Evolutionary conservation across 2,113 vertebrate species (phyloP), one percentile per base, ranked within the genome.

Genomic region (western clawed frog (Xenopus tropicalis)): DNA sequence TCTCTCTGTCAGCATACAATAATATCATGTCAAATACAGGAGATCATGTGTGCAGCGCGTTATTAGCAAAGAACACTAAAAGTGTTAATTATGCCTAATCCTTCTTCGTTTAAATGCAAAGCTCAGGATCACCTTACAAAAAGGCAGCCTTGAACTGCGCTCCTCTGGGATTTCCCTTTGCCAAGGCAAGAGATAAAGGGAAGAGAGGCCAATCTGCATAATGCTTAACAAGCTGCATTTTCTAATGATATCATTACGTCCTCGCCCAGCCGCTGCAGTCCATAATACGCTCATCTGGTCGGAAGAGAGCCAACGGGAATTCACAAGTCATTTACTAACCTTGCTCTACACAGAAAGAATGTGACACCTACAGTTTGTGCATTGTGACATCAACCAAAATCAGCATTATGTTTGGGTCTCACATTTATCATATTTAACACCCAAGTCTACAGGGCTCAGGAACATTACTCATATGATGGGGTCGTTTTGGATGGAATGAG

Each of bases 51-150:
- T 21, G 16, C 14, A 65, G 10, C 21, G 13, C 9, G 14, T 63
- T 65, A 21, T 65, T 65, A 65, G 37, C 62, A 21, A 44, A 10
- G 62, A 44, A 17, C 11, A n/a, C 16, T 51, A 23, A 66, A 66
- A 46, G 64, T 22, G 64, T 66, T 66, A 66, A 66, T 48, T 21
- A 16, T 43, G 16, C 8, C 21, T 66, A 66, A 66, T 23, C 64
- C 64, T 46, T 17, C 20, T 46, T 14, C 16, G 64, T 4, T 23
- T 64, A n/a, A 64, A 14, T 23, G 64, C 64, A 14, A 54, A n/a
- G 42, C 42, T n/a, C 37, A 22, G 21, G 20, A 64, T 64, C 43
- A 20, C 37, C 29, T 17, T 19, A 14, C 43, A 21, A 16, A 14
- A 20, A 48, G 44, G 10, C 43, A 24, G 14, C 29, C 46, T 48